These are phyloP conservation scores for Dryomyza anilis DNA, from an alignment of 2,888 invertebrate species.

Conservation along the genomic window DNA sequence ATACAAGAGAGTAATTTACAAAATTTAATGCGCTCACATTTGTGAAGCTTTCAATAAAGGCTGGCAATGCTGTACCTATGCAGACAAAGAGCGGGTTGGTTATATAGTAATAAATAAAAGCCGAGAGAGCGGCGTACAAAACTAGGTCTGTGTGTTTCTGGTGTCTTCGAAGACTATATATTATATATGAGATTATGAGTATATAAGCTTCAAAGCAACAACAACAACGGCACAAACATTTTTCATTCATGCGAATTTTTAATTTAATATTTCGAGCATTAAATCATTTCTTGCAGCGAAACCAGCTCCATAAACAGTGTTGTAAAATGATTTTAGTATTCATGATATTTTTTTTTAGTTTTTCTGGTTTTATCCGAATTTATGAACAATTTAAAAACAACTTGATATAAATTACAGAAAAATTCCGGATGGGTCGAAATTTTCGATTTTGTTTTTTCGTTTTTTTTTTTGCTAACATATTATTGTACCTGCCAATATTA, in stretches of 20 bases:
- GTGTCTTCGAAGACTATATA: no score
- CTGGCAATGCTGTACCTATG: not conserved
- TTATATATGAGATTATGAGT: not conserved
- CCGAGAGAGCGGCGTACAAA: not conserved
- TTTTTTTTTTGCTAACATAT: no score
- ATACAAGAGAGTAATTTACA: not conserved
- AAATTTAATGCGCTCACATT: not conserved
- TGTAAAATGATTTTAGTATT: no score
- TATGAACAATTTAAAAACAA: no score
- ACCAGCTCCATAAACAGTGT: no score
- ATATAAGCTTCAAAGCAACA: constrained; percentile 6
- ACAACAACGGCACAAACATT: constrained; percentile 35
- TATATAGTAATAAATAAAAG: not conserved
- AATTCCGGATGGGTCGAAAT: no score
- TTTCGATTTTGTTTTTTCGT: no score
- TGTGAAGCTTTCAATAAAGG: not conserved
- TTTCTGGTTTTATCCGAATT: no score
- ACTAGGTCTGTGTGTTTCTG: constrained; percentile 16
- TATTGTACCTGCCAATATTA: no score
- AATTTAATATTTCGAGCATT: constrained; percentile 26
- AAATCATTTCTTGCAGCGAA: constrained; percentile 11
- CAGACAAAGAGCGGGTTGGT: not conserved
- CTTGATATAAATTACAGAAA: no score
- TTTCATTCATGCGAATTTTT: constrained; percentile 56
- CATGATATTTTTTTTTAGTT: no score